These are phyloP conservation scores for Chionis minor DNA, from an alignment of 2,113 vertebrate species.

Conservation along the genomic window DNA sequence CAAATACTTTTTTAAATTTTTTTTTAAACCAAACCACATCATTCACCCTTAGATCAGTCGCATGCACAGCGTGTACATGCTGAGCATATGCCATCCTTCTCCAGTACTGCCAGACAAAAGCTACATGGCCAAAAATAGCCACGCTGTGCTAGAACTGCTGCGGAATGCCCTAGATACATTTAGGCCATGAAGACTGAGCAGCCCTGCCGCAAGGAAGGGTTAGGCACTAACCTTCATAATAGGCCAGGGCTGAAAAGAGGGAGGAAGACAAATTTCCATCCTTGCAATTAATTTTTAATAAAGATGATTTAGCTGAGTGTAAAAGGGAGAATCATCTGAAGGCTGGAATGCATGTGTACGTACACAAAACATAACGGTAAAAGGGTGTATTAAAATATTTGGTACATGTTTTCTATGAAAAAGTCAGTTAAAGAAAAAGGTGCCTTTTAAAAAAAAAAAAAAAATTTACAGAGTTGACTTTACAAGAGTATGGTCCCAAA, in stretches of 20 bases:
- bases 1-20: neutral
- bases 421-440: neutral
- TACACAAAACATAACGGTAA: neutral
- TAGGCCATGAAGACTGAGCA: neutral
- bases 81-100: constrained; percentile 58
- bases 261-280: neutral
- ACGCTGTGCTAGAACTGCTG: constrained; percentile 7
- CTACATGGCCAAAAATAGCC: constrained; percentile 68
- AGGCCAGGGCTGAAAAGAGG: neutral
- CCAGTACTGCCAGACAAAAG: constrained; percentile 56
- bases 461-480: neutral
- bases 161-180: constrained; percentile 67
- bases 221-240: neutral
- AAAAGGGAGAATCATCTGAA: neutral
- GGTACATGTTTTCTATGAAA: neutral
- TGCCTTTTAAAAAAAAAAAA: neutral
- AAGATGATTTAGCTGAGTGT: neutral
- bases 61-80: constrained; percentile 25
- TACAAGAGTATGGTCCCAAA: neutral
- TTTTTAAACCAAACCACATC: neutral
- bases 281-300: neutral
- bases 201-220: neutral
- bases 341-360: rapidly evolving
- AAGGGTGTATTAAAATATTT: neutral
- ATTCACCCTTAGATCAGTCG: constrained; percentile 40